Percentiles rank a stretch among this genome's conserved stretches.
phyloP scores from a whole-genome alignment of 2,113 vertebrate species.

The Anas platyrhynchos region DNA sequence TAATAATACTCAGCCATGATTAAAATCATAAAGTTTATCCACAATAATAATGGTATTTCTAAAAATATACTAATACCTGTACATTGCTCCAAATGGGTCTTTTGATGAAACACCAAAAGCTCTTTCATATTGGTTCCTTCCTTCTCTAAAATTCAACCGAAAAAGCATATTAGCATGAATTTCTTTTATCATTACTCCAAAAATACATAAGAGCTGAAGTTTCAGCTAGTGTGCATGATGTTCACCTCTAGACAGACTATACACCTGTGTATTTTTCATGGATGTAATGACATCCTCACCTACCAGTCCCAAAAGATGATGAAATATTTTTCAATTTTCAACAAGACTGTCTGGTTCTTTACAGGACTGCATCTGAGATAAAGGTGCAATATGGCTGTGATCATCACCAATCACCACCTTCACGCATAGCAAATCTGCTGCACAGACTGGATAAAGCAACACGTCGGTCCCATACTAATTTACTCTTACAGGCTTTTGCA shows the following conservation, averaged over 20 bases:
- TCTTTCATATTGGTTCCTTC: conserved; percentile 84
- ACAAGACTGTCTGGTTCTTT: not conserved
- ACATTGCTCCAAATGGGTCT: conserved; percentile 87
- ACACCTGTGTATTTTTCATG: not conserved
- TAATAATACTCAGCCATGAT: not conserved
- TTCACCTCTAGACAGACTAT: not conserved
- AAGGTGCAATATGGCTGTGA: not conserved
- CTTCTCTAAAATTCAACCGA: conserved; percentile 77
- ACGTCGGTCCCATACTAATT: not conserved
- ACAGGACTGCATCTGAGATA: not conserved
- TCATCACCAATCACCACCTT: not conserved
- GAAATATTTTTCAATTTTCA: not conserved
- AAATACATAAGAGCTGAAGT: not conserved
- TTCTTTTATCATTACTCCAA: not conserved
- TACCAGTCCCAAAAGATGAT: not conserved
- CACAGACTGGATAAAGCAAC: not conserved
- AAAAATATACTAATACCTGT: conserved; percentile 78
- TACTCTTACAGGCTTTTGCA: not conserved
- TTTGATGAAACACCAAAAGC: conserved; percentile 81
- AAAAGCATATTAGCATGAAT: not conserved
- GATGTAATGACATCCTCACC: not conserved
- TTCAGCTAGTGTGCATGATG: not conserved
- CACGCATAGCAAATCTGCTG: not conserved
- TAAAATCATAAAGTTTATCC: not conserved
- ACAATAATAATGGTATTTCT: not conserved